Conservation (phyloP, 2,797 vertebrate species). For the Spondyliosoma cantharus region DNA sequence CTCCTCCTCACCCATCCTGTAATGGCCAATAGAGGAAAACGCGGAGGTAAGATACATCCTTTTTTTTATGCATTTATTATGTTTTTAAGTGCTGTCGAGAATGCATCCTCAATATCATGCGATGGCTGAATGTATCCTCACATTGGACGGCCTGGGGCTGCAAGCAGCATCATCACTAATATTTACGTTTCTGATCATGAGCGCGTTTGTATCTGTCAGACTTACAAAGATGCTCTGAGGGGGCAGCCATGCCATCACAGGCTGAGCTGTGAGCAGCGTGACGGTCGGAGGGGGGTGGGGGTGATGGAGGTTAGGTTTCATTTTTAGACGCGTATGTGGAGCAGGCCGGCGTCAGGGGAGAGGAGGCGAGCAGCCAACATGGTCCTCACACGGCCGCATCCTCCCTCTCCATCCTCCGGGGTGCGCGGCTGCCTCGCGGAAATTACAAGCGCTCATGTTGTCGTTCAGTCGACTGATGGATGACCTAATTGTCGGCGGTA, state of each 20-base stretch:
- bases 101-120: not conserved
- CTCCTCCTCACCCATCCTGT: constrained; percentile 61
- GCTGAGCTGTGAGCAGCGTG: constrained; percentile 40
- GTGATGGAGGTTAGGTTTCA: constrained; percentile 32
- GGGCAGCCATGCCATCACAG: constrained; percentile 41
- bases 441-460: constrained; percentile 11
- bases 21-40: constrained; percentile 80
- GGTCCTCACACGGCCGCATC: constrained; percentile 65
- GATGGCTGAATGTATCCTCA: not conserved
- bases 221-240: constrained; percentile 18
- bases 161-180: not conserved
- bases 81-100: not conserved
- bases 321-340: constrained; percentile 71
- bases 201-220: not conserved
- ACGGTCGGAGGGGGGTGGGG: constrained; percentile 6
- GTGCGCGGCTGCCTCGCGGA: not conserved
- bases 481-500: constrained; percentile 24
- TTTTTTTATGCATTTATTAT: not conserved
- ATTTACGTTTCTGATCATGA: constrained; percentile 9
- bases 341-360: constrained; percentile 60
- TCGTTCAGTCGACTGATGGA: not conserved
- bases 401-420: constrained; percentile 25
- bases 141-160: not conserved
- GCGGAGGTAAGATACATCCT: constrained; percentile 77
- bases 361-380: constrained; percentile 54